Percentiles rank a stretch among this genome's conserved stretches.
These are phyloP conservation scores for Atrichornis clamosus DNA, from an alignment of 2,113 vertebrate genomes.

Conservation along the genomic window DNA sequence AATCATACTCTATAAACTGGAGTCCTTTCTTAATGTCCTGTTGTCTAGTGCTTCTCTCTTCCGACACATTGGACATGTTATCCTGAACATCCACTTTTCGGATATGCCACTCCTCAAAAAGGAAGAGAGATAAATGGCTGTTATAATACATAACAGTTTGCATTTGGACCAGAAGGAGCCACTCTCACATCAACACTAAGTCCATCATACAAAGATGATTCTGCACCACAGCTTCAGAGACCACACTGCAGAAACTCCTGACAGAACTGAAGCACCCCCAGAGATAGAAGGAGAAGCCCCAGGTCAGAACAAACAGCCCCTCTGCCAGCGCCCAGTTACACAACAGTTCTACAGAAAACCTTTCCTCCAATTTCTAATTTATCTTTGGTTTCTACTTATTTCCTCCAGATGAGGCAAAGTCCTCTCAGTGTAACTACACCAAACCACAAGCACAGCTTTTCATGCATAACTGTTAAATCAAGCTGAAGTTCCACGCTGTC, in stretches of 20 bases:
- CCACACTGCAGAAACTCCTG: neutral
- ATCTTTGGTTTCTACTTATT: neutral
- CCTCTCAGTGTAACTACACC: neutral
- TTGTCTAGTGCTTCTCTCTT: conserved; percentile 88
- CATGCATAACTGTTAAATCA: neutral
- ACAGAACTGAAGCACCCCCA: neutral
- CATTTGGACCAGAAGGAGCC: neutral
- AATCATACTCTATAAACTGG: conserved; percentile 93
- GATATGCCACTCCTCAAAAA: conserved; percentile 73
- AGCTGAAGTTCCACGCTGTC: neutral
- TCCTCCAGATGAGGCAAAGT: neutral
- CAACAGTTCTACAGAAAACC: neutral
- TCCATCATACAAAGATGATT: neutral
- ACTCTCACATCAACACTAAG: neutral
- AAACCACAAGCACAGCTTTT: neutral
- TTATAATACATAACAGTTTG: neutral
- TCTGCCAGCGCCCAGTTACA: neutral
- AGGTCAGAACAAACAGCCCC: neutral
- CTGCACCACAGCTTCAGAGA: neutral
- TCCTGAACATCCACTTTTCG: conserved; percentile 67
- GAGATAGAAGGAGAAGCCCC: accelerated
- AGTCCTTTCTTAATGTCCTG: conserved; percentile 93
- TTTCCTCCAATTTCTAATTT: neutral
- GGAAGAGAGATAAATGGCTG: neutral
- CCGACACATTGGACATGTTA: conserved; percentile 88